A percentile compares a stretch with the other conserved stretches of the same genome.
These are phyloP conservation scores for Nebria salina DNA, from an alignment of 2,888 invertebrate genomes.

Conservation along the genomic window DNA sequence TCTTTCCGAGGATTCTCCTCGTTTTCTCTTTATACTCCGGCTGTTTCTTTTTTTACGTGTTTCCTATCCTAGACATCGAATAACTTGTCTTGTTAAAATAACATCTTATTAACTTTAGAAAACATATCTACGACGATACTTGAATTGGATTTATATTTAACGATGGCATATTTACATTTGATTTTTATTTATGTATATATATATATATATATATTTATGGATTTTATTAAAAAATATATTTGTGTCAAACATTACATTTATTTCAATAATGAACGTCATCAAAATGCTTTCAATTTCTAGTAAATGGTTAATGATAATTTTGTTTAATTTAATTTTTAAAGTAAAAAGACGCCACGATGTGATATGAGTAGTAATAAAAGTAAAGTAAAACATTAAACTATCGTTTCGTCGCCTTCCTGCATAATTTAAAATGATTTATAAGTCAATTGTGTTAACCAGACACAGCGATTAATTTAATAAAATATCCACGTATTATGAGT, in stretches of 20 bases:
- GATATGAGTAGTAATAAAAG: background rate
- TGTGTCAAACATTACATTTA: no score
- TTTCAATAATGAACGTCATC: no score
- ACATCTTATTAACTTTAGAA: constrained; percentile 13
- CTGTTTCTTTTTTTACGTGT: constrained; percentile 22
- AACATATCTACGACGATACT: no score
- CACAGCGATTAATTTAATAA: background rate
- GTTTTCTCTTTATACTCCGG: constrained; percentile 13
- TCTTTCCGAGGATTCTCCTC: constrained; percentile 20
- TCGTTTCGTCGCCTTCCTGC: background rate
- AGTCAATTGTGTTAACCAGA: no score
- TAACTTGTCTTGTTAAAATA: constrained; percentile 35
- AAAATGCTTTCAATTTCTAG: no score
- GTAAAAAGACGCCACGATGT: background rate
- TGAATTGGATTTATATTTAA: no score
- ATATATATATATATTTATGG: no score
- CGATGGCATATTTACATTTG: no score
- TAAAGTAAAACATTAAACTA: background rate
- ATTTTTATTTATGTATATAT: no score
- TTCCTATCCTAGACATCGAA: constrained; percentile 4
- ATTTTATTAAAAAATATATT: no score
- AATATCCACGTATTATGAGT: background rate
- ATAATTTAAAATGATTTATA: background rate
- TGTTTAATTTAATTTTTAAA: background rate
- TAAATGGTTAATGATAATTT: background rate